Base-by-base conservation (phyloP, 2,797 vertebrate species). In the Anguilla anguilla region DNA sequence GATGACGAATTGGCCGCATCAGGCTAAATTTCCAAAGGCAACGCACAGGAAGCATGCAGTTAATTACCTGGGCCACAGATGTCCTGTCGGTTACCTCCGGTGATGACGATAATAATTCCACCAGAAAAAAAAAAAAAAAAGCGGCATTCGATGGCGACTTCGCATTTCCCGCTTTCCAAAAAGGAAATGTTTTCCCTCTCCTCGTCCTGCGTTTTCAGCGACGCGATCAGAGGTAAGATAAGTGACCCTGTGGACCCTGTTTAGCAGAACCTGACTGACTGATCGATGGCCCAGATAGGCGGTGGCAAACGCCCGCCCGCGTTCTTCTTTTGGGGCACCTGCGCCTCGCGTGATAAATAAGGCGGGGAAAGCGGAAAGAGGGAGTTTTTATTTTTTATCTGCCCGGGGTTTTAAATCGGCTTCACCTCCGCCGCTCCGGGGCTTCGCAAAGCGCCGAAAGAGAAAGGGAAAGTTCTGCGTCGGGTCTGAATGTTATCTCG, bases 401-500 rank as follows among this genome's bases (percentile, higher is more conserved):
- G 77, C 19, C 77, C 77, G 49, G 0, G 6, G 22, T 81, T 81
- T 81, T 49, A 43, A 77, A 81, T 49, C 77, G 19, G 5, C 77
- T 7, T 46, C 77, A 25, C 77, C 22, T 81, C 25, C 2, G 77
- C 19, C 7, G 43, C 43, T 4, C 13, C 1, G n/a, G 77, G 77
- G 25, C n/a, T 81, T 10, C 1, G 15, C 22, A 22, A 46, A 46
- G 11, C 13, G 9, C 39, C 0, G 55, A 5, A 35, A 89, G 90
- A 86, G 61, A 89, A 83, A 90, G 91, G 92, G 89, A 90, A 88
- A 88, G 92, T 89, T 49, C 35, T 1, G 51, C 39, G 90, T 92
- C 87, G 91, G 86, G 92, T 93, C 92, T 92, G 94, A 94, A 95
- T 94, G 94, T 95, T 95, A 95, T 96, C 95, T 83, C 19, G 89